Evolutionary conservation across 2,113 vertebrate genomes (phyloP).

Genomic region (Tapirus terrestris): DNA sequence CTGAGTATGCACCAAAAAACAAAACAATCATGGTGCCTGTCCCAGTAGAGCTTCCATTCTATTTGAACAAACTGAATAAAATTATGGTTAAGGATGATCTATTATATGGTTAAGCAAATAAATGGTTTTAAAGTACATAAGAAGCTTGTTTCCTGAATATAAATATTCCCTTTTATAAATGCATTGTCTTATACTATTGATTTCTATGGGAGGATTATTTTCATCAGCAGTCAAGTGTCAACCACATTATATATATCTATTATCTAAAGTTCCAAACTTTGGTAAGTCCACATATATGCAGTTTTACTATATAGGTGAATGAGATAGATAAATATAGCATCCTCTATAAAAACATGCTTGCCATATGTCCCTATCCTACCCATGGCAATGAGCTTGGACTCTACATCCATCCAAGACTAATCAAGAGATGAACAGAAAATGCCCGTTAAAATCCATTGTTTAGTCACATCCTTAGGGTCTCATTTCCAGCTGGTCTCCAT

Average conservation of each 20-base stretch:
- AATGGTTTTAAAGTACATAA: background rate
- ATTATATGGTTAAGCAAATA: background rate
- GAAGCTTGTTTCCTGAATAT: background rate
- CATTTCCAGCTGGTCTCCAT: background rate
- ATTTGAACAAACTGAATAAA: background rate
- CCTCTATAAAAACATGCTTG: background rate
- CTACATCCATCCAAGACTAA: background rate
- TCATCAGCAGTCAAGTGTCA: background rate
- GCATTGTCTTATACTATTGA: background rate
- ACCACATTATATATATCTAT: background rate
- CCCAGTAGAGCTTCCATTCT: background rate
- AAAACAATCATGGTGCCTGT: background rate
- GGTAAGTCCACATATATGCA: background rate
- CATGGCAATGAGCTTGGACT: background rate
- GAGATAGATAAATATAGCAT: background rate
- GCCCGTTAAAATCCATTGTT: background rate
- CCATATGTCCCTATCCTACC: background rate
- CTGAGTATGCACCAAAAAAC: background rate
- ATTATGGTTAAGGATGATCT: background rate
- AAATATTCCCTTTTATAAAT: background rate
- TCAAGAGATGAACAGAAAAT: slow-evolving; percentile 15
- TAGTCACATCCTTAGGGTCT: background rate
- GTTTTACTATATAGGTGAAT: background rate
- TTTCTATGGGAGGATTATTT: background rate
- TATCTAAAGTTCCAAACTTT: background rate